Base-by-base conservation (phyloP, 37 sponge, comb jelly and placozoan species). In the Petrosia ficiformis region DNA sequence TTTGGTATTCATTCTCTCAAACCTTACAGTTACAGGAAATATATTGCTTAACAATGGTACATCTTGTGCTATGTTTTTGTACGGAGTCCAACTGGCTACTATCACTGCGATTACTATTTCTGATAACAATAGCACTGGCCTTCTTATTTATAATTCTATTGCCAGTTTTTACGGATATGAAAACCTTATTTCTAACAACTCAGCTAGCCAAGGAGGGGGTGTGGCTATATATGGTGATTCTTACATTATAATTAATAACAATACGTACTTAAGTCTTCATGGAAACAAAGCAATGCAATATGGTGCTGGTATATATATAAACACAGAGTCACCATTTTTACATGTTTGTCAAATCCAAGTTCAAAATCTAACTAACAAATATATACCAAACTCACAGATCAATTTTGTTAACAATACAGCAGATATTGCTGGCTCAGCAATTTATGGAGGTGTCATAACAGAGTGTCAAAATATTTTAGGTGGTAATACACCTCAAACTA, bases 161-260 rank as follows among this genome's bases (percentile, higher is more conserved):
- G 28, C n/a, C 28, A 11, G 6, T 24, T 61, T 61, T 61, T 8
- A 26, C 6, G 63, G 63, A 26, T 48, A 10, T 48, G 11, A 24
- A n/a, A 61, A n/a, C 6, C 63, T 61, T 5, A 26, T 61, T 5
- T 22, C 14, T 5, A 61, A 22, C 26, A 61, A 61, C 63, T 26
- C 28, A 26, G 63, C 28, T n/a, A n/a, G n/a, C 6, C 5, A 61
- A 26, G 63, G 63, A 26, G 63, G 25, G 11, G 63, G 63, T 5
- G n/a, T 61, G 22, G 63, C 63, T 5, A n/a, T 61, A n/a, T 61
- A 61, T 61, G 63, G 63, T 61, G n/a, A n/a, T 29, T 61, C 63
- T n/a, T n/a, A 26, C n/a, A 11, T 61, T 8, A 5, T 61, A 5
- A 11, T 61, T 61, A 26, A 26, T 61, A 11, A 11, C 6, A 22